A percentile compares a stretch with the other conserved stretches of the same genome.
These are phyloP conservation scores for Parauchenoglanis ngamensis DNA, from an alignment of 2,797 vertebrate species.

Conservation along the genomic window DNA sequence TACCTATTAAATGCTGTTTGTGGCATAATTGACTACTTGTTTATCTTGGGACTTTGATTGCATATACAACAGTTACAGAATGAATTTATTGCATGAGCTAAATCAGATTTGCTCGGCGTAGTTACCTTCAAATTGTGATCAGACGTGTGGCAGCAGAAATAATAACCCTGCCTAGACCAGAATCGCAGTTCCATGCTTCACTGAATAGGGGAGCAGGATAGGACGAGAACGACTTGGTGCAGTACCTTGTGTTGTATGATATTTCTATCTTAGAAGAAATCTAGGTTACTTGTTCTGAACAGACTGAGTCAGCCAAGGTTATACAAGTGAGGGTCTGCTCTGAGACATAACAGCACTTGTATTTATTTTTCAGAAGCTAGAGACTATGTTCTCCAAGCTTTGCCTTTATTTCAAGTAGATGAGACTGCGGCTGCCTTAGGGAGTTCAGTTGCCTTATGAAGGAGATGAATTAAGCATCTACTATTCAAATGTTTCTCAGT, in stretches of 20 bases:
- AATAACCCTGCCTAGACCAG: background rate
- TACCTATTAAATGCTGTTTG: background rate
- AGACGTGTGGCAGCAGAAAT: background rate
- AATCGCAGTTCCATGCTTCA: constrained; percentile 6
- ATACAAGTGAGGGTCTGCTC: background rate
- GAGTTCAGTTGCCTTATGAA: constrained; percentile 9
- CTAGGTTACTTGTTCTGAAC: background rate
- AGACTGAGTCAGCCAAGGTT: constrained; percentile 9
- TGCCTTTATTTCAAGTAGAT: constrained; percentile 6
- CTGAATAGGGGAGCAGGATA: background rate
- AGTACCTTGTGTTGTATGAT: background rate
- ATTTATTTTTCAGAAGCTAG: constrained; percentile 17
- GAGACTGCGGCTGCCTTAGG: background rate
- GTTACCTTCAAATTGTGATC: background rate
- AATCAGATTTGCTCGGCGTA: background rate
- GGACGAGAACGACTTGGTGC: background rate
- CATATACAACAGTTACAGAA: background rate
- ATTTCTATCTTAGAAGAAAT: constrained; percentile 4
- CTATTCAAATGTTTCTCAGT: background rate
- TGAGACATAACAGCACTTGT: background rate
- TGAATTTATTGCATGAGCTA: background rate
- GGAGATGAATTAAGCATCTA: background rate
- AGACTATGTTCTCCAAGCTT: background rate
- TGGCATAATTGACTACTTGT: background rate
- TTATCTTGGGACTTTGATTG: background rate